Conservation (phyloP, 2,797 vertebrate genomes). For the Perdix hodgsoniae region DNA sequence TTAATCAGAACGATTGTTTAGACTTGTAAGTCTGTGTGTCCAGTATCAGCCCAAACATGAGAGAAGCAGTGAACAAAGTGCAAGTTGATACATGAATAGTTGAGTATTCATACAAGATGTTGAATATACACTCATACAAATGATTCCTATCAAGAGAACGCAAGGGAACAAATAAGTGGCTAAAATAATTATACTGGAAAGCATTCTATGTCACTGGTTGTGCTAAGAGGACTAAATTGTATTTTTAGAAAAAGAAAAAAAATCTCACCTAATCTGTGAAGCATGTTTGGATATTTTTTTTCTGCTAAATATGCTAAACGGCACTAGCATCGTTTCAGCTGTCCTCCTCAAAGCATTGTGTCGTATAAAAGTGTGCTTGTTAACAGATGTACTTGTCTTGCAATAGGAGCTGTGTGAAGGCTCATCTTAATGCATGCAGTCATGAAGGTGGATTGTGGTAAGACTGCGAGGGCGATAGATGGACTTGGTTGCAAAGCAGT, state of each 20-base stretch:
- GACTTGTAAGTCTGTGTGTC: background rate
- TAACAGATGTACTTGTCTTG: background rate
- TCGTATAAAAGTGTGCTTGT: background rate
- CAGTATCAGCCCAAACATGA: background rate
- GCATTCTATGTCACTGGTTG: background rate
- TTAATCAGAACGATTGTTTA: background rate
- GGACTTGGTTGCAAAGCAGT: background rate
- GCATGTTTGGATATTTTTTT: background rate
- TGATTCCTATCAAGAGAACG: background rate
- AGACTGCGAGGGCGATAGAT: no score
- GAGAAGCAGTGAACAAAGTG: background rate
- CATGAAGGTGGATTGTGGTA: background rate
- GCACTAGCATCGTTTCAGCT: background rate
- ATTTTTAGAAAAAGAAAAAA: background rate
- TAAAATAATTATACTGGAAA: background rate
- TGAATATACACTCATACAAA: background rate
- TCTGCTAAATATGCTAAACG: background rate
- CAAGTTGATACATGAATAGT: background rate
- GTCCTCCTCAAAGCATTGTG: background rate
- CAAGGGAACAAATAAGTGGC: background rate
- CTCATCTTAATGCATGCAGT: fast-evolving
- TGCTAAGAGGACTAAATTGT: background rate
- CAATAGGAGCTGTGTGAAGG: background rate
- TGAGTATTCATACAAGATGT: background rate
- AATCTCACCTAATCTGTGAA: background rate